Percentiles rank a stretch among this genome's conserved stretches.
Evolutionary conservation across 2,797 vertebrate species (phyloP).

Genomic region (Alca torda): DNA sequence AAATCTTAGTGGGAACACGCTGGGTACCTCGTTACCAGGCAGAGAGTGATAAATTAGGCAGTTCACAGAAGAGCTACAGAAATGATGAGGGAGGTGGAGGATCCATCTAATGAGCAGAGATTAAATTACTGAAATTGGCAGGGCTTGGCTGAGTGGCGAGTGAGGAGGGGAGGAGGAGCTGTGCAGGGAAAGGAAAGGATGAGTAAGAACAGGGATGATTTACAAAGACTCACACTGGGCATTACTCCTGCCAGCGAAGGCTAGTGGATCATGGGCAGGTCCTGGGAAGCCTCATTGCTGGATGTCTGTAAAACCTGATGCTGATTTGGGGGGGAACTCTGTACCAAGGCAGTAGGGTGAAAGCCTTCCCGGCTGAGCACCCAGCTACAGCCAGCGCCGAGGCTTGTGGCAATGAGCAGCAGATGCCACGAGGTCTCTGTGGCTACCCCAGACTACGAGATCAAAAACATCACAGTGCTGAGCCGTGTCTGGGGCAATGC

Average conservation of each 20-base stretch:
- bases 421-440: neutral
- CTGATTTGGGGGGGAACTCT: neutral
- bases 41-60: conserved; percentile 56
- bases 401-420: rapidly evolving
- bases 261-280: neutral
- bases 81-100: conserved; percentile 63
- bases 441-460: rapidly evolving
- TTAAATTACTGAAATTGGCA: conserved; percentile 48
- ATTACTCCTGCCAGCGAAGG: neutral
- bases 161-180: neutral
- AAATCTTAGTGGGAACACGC: neutral
- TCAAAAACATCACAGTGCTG: neutral
- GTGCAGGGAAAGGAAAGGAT: neutral
- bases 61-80: conserved; percentile 49
- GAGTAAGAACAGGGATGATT: neutral
- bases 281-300: neutral
- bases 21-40: conserved; percentile 48
- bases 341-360: neutral
- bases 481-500: neutral
- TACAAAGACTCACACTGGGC: neutral
- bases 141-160: conserved; percentile 30
- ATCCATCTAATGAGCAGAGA: conserved; percentile 49
- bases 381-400: rapidly evolving
- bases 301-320: neutral
- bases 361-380: neutral